Base-by-base conservation (phyloP, 2,888 invertebrate species). In the Carabus problematicus region DNA sequence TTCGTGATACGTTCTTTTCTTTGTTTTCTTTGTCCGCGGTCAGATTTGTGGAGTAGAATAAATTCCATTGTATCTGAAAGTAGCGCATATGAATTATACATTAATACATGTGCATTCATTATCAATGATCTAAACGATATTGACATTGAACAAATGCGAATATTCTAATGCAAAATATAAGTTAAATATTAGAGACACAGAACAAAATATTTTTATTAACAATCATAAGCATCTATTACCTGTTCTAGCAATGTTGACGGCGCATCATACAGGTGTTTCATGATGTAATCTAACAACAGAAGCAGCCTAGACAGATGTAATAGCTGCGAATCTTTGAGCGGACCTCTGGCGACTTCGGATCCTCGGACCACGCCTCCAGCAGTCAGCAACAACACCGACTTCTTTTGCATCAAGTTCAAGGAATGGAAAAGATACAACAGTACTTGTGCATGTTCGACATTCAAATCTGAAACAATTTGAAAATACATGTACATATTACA, bases 361-460 rank as follows among this genome's bases (percentile, higher is more conserved):
- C 89, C 89, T 66, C 89, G 84, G 67, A 90, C 86, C 4, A 90
- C 87, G 3, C 89, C 93, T 72, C 92, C 91, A 1, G 93, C 91
- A 41, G 93, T 91, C 75, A 92, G 85, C 8, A 97, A 85, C 43
- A 98, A 85, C 1, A 98, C 93, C 1, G 94, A 92, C 81, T 98
- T 98, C 83, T 97, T 98, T 82, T 97, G 96, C 94, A 97, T 96
- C 71, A 98, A 84, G 76, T 95, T 96, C 70, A 98, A 83, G 0
- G 96, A 95, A 82, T 98, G 97, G 82, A 98, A 98, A 9, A 98
- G 84, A 80, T 97, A 97, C 8, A 98, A 86, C 72, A 98, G 82
- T 43, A 98, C 85, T 81, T 98, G 97, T 0, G 96, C 93, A 82
- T 98, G 97, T 80, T 98, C 98, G 60, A 97, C 95, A 81, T 97